Evolutionary conservation across 2,888 invertebrate genomes (phyloP), one percentile per base, ranked within the genome.

Genomic region (Sesia apiformis): DNA sequence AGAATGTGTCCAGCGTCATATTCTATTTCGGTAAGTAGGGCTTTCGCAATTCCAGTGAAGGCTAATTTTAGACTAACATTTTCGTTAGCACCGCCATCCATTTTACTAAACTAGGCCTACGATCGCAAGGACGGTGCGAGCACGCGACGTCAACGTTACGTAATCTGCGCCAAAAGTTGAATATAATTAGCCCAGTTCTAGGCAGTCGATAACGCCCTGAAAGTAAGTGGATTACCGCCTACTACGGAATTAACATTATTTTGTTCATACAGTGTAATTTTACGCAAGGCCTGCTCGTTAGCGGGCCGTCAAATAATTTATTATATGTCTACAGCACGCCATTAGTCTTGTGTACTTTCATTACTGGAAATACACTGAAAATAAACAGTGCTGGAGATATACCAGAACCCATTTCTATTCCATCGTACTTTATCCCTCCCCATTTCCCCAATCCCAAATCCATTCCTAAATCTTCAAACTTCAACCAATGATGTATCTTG

Each of bases 161-260:
- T 74, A 77, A 78, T 60, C 55, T 61, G 61, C 63, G 56, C 64
- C 64, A 68, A 65, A 70, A 69, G 67, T 65, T 66, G 74, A 71
- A 76, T 74, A 61, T 62, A 60, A 73, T 78, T 78, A 76, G 65
- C 76, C 78, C 64, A 71, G 69, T 75, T 74, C 60, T 57, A 56
- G 55, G 54, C 55, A 63, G 58, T 58, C 55, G 55, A 57, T 58
- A 58, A 59, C 56, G 53, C 41, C 53, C 56, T 55, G 50, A 59
- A 57, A 58, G 23, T 58, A 53, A 55, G 23, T 53, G 56, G 40
- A 42, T 52, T 58, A 46, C 46, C 8, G 23, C 8, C 46, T 46
- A 8, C n/a, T 8, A 46, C 46, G 46, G 23, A 23, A 2, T 8
- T 46, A 8, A 46, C n/a, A 46, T 46, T 46, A 46, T 23, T 46